Evolutionary conservation across 1,140 invertebrate genomes (phyloP).

Genomic region (Leptinotarsa lineolata): DNA sequence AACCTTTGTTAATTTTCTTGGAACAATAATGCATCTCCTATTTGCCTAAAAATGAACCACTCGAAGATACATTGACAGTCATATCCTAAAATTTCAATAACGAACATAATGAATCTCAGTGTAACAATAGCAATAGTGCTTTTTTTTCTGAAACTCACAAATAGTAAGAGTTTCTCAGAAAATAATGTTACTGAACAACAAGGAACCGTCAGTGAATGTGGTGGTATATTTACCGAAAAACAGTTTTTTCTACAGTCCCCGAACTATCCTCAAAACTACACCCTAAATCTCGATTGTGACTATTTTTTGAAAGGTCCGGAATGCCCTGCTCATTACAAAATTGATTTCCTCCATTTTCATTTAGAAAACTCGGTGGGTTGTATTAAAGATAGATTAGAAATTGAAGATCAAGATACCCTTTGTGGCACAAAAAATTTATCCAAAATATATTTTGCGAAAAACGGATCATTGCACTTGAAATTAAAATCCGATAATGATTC

Average conservation of each 20-base stretch:
- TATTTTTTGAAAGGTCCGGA: constrained; percentile 59
- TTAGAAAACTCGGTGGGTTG: constrained; percentile 58
- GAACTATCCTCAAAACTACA: constrained; percentile 61
- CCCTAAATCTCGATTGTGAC: constrained; percentile 57
- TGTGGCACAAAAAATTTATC: constrained; percentile 59
- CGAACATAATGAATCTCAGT: neutral
- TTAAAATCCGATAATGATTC: constrained; percentile 38
- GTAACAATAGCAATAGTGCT: neutral
- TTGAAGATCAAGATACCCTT: constrained; percentile 55
- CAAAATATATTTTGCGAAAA: constrained; percentile 57
- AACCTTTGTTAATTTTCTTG: neutral
- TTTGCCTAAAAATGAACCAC: constrained; percentile 8
- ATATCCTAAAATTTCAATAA: constrained; percentile 1
- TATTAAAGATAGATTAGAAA: constrained; percentile 58
- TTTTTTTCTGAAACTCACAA: neutral
- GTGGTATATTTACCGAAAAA: constrained; percentile 40
- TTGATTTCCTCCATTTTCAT: constrained; percentile 63
- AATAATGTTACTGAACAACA: no score
- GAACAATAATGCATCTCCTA: neutral
- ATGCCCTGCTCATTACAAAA: constrained; percentile 60
- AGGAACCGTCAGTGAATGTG: constrained; percentile 32
- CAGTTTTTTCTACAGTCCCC: constrained; percentile 57
- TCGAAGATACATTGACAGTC: neutral
- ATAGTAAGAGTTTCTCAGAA: constrained; percentile 11
- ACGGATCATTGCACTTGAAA: constrained; percentile 52